phyloP scores from a whole-genome alignment of 2,113 vertebrate species.

The Dendrocopos noguchii region DNA sequence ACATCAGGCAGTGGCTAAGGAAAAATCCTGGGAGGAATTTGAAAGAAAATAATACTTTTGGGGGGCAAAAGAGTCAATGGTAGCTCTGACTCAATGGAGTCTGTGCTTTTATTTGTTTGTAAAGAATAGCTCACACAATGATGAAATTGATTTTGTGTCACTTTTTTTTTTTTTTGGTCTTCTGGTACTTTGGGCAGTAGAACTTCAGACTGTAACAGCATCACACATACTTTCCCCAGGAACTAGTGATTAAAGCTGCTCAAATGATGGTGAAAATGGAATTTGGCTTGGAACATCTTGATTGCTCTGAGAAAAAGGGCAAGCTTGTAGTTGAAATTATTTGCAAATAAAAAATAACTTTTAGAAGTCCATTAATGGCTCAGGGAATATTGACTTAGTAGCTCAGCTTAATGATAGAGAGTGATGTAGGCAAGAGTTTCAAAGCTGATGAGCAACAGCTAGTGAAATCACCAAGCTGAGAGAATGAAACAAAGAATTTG shows the following conservation, averaged over 20 bases:
- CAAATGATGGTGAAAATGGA: not conserved
- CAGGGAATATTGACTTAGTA: not conserved
- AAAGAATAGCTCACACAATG: not conserved
- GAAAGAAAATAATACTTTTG: not conserved
- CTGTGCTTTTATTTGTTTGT: not conserved
- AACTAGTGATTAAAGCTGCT: not conserved
- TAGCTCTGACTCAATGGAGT: not conserved
- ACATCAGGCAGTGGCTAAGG: not conserved
- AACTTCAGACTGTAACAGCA: not conserved
- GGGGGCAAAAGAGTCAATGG: not conserved
- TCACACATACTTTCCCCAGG: not conserved
- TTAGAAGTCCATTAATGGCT: not conserved
- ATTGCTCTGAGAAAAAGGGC: not conserved
- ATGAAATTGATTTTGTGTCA: not conserved
- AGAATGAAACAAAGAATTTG: not conserved
- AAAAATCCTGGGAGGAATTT: not conserved
- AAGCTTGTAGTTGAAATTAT: not conserved
- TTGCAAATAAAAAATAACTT: not conserved
- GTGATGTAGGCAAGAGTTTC: not conserved
- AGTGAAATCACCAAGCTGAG: not conserved
- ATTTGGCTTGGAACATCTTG: not conserved
- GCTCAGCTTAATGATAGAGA: not conserved
- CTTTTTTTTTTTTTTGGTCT: not conserved
- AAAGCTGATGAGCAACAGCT: not conserved
- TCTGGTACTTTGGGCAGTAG: not conserved